Evolutionary conservation across 2,113 vertebrate species (phyloP), one percentile per base, ranked within the genome.

Genomic region (Proterorhinus semilunaris): DNA sequence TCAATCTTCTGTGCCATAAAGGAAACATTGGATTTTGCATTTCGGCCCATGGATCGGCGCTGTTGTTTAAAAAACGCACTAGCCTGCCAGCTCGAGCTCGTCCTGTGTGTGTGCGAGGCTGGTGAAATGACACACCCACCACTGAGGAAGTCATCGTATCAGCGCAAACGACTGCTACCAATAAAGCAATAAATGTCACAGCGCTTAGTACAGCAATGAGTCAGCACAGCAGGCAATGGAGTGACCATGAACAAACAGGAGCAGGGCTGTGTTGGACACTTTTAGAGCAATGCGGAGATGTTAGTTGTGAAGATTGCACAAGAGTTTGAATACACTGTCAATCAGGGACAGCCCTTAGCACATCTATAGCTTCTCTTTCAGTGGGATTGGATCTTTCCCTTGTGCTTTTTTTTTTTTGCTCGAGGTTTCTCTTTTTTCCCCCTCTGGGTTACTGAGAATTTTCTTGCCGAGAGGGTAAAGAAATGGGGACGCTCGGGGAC

Each of bases 181-280:
- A 86, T 89, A 86, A n/a, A 0, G 51, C 69, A 71, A 73, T 59
- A 64, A 80, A 70, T 21, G 80, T 85, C 71, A 69, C 67, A 63
- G 76, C 76, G 75, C 74, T 85, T 80, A 83, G 71, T 49, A 62
- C 49, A 65, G 76, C 86, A 84, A 86, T 78, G 83, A 87, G 76
- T 80, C 80, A 59, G 73, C 70, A 69, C 53, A 68, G 49, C 54
- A 55, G 51, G 66, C 52, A 65, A 1, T 0, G 21, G 75, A 48
- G 76, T 54, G 55, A 76, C 73, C 72, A 76, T 51, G 17, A 72
- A 66, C 53, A 73, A 53, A 69, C 65, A 71, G 68, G 77, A 49
- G 58, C 27, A 12, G 55, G 55, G 27, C 10, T 13, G 10, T 47
- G 6, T 42, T 58, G 42, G 21, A 58, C 55, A 42, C 27, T 11